These are phyloP conservation scores for Mayetiola destructor DNA, from an alignment of 2,888 invertebrate species.

Conservation along the genomic window DNA sequence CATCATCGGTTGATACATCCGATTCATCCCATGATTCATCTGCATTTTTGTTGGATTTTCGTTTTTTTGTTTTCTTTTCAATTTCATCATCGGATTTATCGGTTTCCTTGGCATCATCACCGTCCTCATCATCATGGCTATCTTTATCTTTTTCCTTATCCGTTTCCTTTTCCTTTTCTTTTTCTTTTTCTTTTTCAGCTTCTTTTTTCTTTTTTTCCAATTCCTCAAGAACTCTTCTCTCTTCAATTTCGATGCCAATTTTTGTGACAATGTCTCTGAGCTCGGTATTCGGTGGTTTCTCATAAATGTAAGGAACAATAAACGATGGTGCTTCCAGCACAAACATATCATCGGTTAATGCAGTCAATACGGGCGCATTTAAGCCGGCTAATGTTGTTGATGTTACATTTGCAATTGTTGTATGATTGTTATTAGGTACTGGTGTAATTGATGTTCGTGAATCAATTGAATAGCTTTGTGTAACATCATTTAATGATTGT, in stretches of 20 bases:
- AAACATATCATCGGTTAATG: conserved; percentile 81
- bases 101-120: conserved; percentile 24
- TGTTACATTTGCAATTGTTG: conserved; percentile 18
- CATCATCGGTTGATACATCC: conserved; percentile 37
- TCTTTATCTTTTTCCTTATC: conserved; percentile 38
- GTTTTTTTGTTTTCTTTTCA: conserved; percentile 24
- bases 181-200: conserved; percentile 37
- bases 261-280: conserved; percentile 56
- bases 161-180: conserved; percentile 32
- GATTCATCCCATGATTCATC: conserved; percentile 47
- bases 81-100: conserved; percentile 28
- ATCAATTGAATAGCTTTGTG: conserved; percentile 48
- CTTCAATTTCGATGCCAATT: conserved; percentile 48
- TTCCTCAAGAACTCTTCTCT: conserved; percentile 41
- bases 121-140: conserved; percentile 24
- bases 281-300: conserved; percentile 69
- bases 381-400: conserved; percentile 25
- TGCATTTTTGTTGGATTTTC: conserved; percentile 30
- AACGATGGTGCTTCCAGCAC: conserved; percentile 86
- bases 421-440: conserved; percentile 20
- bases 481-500: conserved; percentile 45
- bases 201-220: conserved; percentile 27
- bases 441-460: conserved; percentile 44
- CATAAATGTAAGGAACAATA: conserved; percentile 85
- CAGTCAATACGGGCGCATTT: conserved; percentile 56